Base-by-base conservation (phyloP, 2,797 vertebrate genomes). In the Cossypha heuglini region DNA sequence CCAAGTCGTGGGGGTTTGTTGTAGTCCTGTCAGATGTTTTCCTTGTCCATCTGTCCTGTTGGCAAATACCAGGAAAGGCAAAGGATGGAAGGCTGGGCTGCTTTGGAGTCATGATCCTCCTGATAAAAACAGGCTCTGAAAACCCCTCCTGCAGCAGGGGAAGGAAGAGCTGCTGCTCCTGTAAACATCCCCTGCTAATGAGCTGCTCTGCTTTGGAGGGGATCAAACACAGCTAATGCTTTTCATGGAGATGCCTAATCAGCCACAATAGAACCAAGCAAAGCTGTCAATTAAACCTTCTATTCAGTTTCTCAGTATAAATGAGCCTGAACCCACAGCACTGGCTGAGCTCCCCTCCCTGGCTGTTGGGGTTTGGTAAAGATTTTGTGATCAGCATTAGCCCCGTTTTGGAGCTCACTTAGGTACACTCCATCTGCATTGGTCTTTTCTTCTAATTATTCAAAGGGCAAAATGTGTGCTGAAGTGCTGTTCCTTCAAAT, bases 161-260 rank as follows among this genome's bases (percentile, higher is more conserved):
- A 35, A 35, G 57, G 43, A 46, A 73, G 61, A 64, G 42, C 51
- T 85, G 46, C 37, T 51, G 37, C 16, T 55, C 26, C 51, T 79
- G 89, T 68, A 87, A 94, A 85, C 90, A 83, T 67, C 82, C 57
- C 69, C 43, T 33, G 75, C 90, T 93, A 94, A 95, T 83, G 93
- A 95, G 88, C 92, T 80, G 75, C 64, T 52, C 40, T 46, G 31
- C 90, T 74, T 51, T 71, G 71, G 46, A 37, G 63, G 68, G 88
- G 88, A 93, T 91, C 79, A 92, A 92, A 90, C 42, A 13, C 45
- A 2, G 40, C 43, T 80, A n/a, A 63, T 67, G 64, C 73, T 93
- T 77, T 48, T 71, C 72, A 45, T 59, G 43, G 71, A 80, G 79
- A 20, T 42, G 88, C 76, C 72, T 93, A 83, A 92, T 95, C 77